Base-by-base conservation (phyloP, 2,888 invertebrate species). In the Carpatolechia fugitivella region DNA sequence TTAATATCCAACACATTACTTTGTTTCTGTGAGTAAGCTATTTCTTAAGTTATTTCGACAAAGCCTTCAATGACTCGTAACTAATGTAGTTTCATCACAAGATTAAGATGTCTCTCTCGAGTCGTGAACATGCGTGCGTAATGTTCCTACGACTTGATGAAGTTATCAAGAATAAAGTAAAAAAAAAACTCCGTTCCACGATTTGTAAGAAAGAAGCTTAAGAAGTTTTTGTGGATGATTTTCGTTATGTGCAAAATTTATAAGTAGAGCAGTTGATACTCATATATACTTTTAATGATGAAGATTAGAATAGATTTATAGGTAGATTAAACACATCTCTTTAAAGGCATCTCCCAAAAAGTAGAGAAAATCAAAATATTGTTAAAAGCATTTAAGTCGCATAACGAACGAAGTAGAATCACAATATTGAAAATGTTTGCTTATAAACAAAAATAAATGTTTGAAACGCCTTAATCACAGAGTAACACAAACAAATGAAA, bases 401-500 rank as follows among this genome's bases (percentile, higher is more conserved):
- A n/a, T n/a, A n/a, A n/a, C n/a, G n/a, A n/a, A n/a, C n/a, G n/a
- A n/a, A n/a, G n/a, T n/a, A n/a, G n/a, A n/a, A n/a, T n/a, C n/a
- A n/a, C n/a, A n/a, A n/a, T n/a, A n/a, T n/a, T n/a, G n/a, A n/a
- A n/a, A n/a, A n/a, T n/a, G n/a, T n/a, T n/a, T n/a, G n/a, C n/a
- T n/a, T n/a, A n/a, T n/a, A n/a, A n/a, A n/a, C n/a, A n/a, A n/a
- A n/a, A n/a, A n/a, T n/a, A n/a, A n/a, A 35, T 29, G 13, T 41
- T 46, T 56, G 52, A 40, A 52, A 56, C 14, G 52, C 18, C 48
- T 47, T 48, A 53, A 50, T 50, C 30, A 44, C n/a, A 48, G 24
- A 41, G 44, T 54, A 54, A 56, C 16, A 36, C 44, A 18, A 44
- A 44, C 6, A 24, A 47, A 33, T 16, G 47, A 63, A 52, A 44